phyloP scores from a whole-genome alignment of 2,113 vertebrate genomes.

The Bufo gargarizans region DNA sequence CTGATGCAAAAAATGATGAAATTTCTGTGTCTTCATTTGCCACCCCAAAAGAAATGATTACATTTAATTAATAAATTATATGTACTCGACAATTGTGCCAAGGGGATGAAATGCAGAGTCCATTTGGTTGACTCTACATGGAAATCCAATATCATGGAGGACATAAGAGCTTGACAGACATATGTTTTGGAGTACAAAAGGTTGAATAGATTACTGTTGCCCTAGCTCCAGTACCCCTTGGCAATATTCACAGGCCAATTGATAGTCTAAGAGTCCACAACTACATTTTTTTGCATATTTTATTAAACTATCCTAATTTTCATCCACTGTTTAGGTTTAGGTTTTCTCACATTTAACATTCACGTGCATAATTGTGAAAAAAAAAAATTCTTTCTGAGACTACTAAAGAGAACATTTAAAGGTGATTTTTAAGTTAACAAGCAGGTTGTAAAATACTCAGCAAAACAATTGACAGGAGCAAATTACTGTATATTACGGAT shows the following conservation, averaged over 20 bases:
- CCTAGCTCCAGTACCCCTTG: too few species aligned
- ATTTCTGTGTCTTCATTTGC: too few species aligned
- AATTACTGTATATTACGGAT: neutral
- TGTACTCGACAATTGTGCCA: too few species aligned
- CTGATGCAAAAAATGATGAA: too few species aligned
- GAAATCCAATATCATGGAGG: too few species aligned
- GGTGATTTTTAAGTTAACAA: conserved; percentile 3
- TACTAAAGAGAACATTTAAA: neutral
- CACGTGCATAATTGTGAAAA: neutral
- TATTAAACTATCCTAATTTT: neutral
- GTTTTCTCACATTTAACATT: neutral
- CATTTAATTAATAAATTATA: too few species aligned
- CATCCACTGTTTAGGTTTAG: neutral
- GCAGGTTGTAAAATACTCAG: neutral
- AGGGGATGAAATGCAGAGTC: too few species aligned
- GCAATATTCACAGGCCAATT: neutral
- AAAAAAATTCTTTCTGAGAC: neutral
- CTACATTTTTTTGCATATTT: neutral
- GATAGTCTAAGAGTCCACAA: neutral
- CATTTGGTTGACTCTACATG: too few species aligned
- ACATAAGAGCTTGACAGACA: too few species aligned
- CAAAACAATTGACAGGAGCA: neutral
- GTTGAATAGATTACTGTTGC: too few species aligned
- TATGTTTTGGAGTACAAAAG: too few species aligned
- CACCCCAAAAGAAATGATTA: too few species aligned